Percentiles rank a stretch among this genome's conserved stretches.
phyloP scores from a whole-genome alignment of 2,113 vertebrate species.

The Morone chrysops region DNA sequence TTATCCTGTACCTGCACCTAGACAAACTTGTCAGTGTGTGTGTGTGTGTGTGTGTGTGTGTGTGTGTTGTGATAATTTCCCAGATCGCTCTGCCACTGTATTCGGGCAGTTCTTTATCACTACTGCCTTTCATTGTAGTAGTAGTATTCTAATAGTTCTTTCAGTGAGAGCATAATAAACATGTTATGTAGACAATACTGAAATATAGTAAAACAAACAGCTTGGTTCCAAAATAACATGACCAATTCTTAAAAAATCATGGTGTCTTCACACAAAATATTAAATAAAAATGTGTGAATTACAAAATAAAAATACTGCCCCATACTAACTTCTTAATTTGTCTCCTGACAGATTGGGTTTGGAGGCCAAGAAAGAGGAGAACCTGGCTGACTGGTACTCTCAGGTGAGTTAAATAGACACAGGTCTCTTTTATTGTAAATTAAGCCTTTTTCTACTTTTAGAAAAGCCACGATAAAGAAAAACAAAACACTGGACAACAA shows the following conservation, averaged over 20 bases:
- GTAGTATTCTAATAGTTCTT: not conserved
- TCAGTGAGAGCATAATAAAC: not conserved
- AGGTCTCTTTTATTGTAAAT: not conserved
- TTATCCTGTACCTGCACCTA: not conserved
- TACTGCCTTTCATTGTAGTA: not conserved
- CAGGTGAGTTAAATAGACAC: constrained; percentile 83
- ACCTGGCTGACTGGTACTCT: constrained; percentile 97
- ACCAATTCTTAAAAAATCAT: not conserved
- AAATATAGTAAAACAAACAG: not conserved
- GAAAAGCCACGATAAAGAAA: not conserved
- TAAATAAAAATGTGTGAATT: not conserved
- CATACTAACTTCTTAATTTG: not conserved
- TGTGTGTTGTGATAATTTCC: constrained; percentile 1
- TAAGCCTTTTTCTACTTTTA: not conserved
- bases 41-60: not conserved
- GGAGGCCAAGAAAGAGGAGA: constrained; percentile 97
- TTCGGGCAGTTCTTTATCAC: not conserved
- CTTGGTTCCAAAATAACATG: not conserved
- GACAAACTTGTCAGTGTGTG: not conserved
- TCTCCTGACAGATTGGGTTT: constrained; percentile 89
- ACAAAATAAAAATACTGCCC: not conserved
- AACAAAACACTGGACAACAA: not conserved
- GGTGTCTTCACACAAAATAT: not conserved
- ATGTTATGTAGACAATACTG: not conserved
- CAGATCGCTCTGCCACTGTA: not conserved